phyloP scores from a whole-genome alignment of 2,113 vertebrate genomes.

The Castor canadensis region DNA sequence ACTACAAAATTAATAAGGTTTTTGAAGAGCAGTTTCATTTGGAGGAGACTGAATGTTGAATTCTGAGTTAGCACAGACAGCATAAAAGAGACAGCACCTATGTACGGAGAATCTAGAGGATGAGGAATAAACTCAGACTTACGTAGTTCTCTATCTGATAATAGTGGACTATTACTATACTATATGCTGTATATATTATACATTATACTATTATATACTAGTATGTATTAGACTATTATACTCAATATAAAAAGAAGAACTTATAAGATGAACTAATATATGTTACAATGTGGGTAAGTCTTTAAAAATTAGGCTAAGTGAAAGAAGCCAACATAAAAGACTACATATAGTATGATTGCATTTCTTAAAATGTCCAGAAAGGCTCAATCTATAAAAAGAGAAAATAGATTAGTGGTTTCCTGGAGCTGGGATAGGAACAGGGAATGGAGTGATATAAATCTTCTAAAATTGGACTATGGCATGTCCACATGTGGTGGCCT shows the following conservation, averaged over 20 bases:
- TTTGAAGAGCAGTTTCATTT: background rate
- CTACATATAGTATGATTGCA: background rate
- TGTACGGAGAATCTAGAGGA: background rate
- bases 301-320: background rate
- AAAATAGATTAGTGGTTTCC: conserved; percentile 22
- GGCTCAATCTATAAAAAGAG: background rate
- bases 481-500: no score
- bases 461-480: background rate
- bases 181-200: no score
- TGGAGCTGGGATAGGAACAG: background rate
- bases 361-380: conserved; percentile 32
- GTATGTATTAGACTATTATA: no score
- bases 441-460: background rate
- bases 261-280: background rate
- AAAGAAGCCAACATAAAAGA: conserved; percentile 18
- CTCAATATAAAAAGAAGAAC: background rate
- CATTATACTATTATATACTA: no score
- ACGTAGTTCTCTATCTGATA: no score
- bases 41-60: background rate
- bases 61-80: background rate
- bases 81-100: background rate
- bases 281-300: background rate
- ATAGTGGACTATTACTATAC: no score
- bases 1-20: background rate
- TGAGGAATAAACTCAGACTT: background rate